Base-by-base conservation (phyloP, 2,888 invertebrate genomes). In the Drosophila kokeensis region DNA sequence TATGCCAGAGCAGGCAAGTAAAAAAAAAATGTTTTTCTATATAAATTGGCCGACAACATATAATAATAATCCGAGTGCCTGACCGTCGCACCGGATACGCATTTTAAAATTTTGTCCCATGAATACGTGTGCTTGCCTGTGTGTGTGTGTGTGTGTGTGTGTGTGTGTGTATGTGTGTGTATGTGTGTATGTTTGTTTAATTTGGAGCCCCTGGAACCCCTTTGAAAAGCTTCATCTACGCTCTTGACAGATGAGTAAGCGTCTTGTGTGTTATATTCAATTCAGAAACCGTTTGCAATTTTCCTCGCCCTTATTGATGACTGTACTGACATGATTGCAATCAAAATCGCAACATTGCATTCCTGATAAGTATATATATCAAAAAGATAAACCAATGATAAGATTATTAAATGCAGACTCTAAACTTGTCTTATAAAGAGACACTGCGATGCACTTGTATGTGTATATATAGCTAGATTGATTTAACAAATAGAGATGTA, bases 71-170 rank as follows among this genome's bases (percentile, higher is more conserved):
- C 75, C 79, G 42, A 70, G 65, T 72, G 79, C 65, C 79, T 73
- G 84, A 69, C 76, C 75, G 73, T 63, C 82, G 75, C 82, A 85
- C 84, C 85, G 85, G 85, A 86, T 86, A 86, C 85, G 81, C 85
- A 85, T 83, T 86, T 87, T 79, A 75, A 79, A 75, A 73, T 73
- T 73, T 73, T 81, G 49, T 87, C 66, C 71, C 67, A 72, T 76
- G 66, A 61, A 58, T 74, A 24, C 68, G 32, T 69, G 59, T 34
- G 36, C n/a, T n/a, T 64, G 8, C 0, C 45, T 61, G 61, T 63
- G 34, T 71, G 65, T 50, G 10, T n/a, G 72, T 48, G 1, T 24
- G 24, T 24, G 1, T 24, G 24, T 24, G 42, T 60, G 61, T 64
- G 53, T 61, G 61, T 63, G 40, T 74, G 73, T 49, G 36, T 18